Evolutionary conservation across 2,888 invertebrate genomes (phyloP), one percentile per base, ranked within the genome.

Genomic region (Amiota communis): DNA sequence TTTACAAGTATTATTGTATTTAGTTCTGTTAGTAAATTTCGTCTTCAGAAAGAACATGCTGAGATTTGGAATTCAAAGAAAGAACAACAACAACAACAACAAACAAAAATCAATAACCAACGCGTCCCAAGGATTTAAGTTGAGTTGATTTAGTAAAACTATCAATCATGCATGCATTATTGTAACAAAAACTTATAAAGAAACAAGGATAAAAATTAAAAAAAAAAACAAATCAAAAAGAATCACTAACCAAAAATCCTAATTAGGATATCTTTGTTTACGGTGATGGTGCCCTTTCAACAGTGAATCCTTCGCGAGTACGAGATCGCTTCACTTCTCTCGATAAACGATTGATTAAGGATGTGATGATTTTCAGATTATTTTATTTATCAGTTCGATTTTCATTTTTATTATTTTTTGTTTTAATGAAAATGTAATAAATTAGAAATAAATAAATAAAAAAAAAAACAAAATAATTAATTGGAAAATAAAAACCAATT

Each of bases 321-420:
- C 94, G 92, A 89, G 94, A 94, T 90, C 94, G 92, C 91, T 95
- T 95, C 91, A 94, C 94, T 93, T 90, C 81, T 78, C 51, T 17
- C 17, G 23, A 59, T 74, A 4, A 36, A 36, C 36, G 36, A 36
- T 36, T 36, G 36, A 36, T 36, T 36, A 4, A 36, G 36, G 36
- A 78, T 75, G 47, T 11, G 23, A 9, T 71, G 71, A 61, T 51
- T 51, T n/a, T 20, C 0, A 6, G 36, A 36, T 36, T 36, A 36
- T 36, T 36, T 36, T 36, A 36, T 36, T 36, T 36, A 23, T 36
- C 72, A 74, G 77, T 74, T 74, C 75, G 74, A 63, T 74, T 75
- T 70, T 70, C 76, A 72, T 72, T 48, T 80, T 74, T 76, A 56
- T 77, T n/a, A n/a, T 15, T 75, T 74, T 78, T 76, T 48, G 15